Evolutionary conservation across 2,888 invertebrate species (phyloP).

Genomic region (Chirona hameri): DNA sequence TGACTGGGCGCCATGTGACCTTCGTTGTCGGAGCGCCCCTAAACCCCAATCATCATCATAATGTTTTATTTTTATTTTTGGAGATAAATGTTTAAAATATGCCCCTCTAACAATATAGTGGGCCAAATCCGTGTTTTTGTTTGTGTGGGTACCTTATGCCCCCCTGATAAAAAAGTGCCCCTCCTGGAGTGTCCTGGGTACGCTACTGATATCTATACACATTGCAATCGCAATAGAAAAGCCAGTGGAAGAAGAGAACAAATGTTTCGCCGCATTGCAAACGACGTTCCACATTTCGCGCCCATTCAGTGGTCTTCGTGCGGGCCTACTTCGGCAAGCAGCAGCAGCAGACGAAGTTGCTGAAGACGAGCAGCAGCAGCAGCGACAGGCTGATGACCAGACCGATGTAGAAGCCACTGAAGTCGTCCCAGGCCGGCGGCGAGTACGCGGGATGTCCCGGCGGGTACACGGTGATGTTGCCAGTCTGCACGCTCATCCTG

Average conservation of each 20-base stretch:
- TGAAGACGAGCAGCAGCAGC: slow-evolving; percentile 1
- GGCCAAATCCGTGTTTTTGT: too few relatives aligned
- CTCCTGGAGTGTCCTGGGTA: too few relatives aligned
- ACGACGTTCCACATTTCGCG: too few relatives aligned
- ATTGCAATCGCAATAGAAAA: not conserved
- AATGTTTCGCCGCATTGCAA: not conserved
- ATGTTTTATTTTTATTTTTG: too few relatives aligned
- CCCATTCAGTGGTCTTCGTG: not conserved
- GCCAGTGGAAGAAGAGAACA: not conserved
- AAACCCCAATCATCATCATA: too few relatives aligned
- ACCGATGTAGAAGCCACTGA: slow-evolving; percentile 1
- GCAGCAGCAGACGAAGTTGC: slow-evolving; percentile 25
- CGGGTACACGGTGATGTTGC: slow-evolving; percentile 7
- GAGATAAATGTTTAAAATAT: too few relatives aligned
- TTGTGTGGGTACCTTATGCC: too few relatives aligned
- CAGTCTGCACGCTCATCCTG: not conserved
- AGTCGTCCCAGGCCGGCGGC: not conserved
- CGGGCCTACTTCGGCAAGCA: not conserved
- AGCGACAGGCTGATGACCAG: slow-evolving; percentile 9
- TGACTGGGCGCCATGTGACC: too few relatives aligned
- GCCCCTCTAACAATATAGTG: too few relatives aligned
- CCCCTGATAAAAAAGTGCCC: too few relatives aligned
- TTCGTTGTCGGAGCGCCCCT: too few relatives aligned
- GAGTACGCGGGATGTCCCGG: not conserved
- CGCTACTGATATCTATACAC: not conserved